Evolutionary conservation across 2,797 vertebrate species (phyloP).

Genomic region (Carduelis carduelis): DNA sequence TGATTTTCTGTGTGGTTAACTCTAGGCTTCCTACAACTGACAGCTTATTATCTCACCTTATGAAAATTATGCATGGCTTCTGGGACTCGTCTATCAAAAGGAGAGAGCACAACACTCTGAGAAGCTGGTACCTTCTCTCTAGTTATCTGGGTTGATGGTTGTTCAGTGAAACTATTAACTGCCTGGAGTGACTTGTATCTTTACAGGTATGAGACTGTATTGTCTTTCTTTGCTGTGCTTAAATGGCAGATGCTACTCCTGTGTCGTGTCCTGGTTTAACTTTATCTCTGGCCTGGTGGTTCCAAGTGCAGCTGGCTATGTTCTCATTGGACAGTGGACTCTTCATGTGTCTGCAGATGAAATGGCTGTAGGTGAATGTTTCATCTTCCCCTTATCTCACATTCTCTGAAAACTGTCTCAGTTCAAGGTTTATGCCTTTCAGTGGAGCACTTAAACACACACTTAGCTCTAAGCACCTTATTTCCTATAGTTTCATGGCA

Average conservation of each 20-base stretch:
- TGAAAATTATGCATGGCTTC: not conserved
- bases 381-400: not conserved
- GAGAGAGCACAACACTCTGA: not conserved
- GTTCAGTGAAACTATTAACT: not conserved
- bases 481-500: not conserved
- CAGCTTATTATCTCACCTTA: not conserved
- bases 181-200: not conserved
- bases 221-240: not conserved
- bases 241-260: not conserved
- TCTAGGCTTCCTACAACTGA: not conserved
- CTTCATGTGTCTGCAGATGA: not conserved
- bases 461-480: not conserved
- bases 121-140: not conserved
- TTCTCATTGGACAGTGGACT: not conserved
- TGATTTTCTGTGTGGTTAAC: slow-evolving; percentile 20
- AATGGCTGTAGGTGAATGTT: not conserved
- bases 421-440: not conserved
- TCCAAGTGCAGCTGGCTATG: not conserved
- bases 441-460: not conserved
- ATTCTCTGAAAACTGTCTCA: not conserved
- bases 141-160: not conserved
- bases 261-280: not conserved
- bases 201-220: not conserved
- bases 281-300: not conserved
- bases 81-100: not conserved